Evolutionary conservation across 2,888 invertebrate genomes (phyloP).

Genomic region (Mythimna albipuncta): DNA sequence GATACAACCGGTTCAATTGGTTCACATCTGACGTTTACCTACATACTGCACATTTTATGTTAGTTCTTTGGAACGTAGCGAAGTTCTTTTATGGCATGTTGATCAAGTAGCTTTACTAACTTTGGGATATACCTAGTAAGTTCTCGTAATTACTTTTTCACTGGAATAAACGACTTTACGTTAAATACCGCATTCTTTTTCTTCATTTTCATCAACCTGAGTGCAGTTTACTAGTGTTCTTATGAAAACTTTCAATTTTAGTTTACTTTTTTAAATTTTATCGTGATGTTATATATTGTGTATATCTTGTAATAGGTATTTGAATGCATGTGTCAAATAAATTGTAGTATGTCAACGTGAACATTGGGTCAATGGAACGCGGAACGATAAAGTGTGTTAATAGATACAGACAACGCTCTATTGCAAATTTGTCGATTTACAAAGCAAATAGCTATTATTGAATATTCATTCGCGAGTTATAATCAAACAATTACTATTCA

Average conservation of each 20-base stretch:
- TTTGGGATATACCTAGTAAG: neutral
- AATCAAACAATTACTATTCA: slow-evolving; percentile 23
- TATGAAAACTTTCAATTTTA: neutral
- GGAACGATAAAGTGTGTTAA: slow-evolving; percentile 62
- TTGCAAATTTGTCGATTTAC: slow-evolving; percentile 50
- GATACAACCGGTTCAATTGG: slow-evolving; percentile 55
- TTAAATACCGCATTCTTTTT: neutral
- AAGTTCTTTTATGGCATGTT: slow-evolving; percentile 18
- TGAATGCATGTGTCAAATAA: neutral
- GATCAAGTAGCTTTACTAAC: slow-evolving; percentile 1
- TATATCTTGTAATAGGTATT: neutral
- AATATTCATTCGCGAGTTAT: slow-evolving; percentile 52
- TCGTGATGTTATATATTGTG: neutral
- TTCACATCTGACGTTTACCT: slow-evolving; percentile 54
- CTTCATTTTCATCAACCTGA: neutral
- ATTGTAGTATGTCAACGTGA: slow-evolving; percentile 27
- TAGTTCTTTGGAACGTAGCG: slow-evolving; percentile 21
- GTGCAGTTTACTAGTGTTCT: neutral
- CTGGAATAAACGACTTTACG: neutral
- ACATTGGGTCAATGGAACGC: slow-evolving; percentile 59
- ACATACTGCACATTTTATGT: slow-evolving; percentile 42
- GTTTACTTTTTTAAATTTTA: neutral
- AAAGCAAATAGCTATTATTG: slow-evolving; percentile 48
- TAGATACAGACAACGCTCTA: slow-evolving; percentile 49
- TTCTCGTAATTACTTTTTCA: slow-evolving; percentile 1